These are phyloP conservation scores for Cottus gobio DNA, from an alignment of 2,113 vertebrate species.

Conservation along the genomic window DNA sequence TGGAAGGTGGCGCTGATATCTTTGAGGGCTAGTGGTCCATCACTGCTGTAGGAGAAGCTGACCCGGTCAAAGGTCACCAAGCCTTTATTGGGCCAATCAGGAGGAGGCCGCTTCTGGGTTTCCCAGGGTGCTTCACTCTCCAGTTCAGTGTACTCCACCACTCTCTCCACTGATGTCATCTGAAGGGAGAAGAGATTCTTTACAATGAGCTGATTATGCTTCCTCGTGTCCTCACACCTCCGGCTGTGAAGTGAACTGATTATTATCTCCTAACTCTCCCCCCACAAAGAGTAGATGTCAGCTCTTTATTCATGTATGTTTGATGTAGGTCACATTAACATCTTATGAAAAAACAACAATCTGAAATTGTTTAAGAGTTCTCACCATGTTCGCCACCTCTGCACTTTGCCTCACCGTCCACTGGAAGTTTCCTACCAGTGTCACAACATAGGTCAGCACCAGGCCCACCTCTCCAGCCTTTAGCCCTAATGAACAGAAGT, in stretches of 20 bases:
- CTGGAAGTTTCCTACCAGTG: constrained; percentile 92
- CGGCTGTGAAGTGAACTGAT: background rate
- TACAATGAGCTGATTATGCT: background rate
- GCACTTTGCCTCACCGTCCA: constrained; percentile 94
- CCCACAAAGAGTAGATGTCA: no score
- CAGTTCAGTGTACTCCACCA: constrained; percentile 93
- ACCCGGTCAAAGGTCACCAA: constrained; percentile 91
- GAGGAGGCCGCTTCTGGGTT: constrained; percentile 85
- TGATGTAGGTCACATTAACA: background rate
- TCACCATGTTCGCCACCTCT: constrained; percentile 94
- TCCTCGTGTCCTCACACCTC: background rate
- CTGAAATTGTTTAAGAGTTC: constrained; percentile 2
- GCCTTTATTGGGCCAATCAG: constrained; percentile 90
- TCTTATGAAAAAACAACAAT: background rate
- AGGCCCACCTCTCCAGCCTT: constrained; percentile 90
- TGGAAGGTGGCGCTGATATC: constrained; percentile 76
- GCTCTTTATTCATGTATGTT: background rate
- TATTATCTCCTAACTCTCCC: background rate
- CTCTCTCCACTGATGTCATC: constrained; percentile 98
- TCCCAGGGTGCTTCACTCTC: constrained; percentile 95
- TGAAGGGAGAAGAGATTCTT: constrained; percentile 53
- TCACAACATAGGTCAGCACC: constrained; percentile 89
- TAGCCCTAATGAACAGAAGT: constrained; percentile 77
- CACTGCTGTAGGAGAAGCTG: constrained; percentile 89
- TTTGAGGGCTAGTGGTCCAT: constrained; percentile 88